Evolutionary conservation across 1,140 invertebrate genomes (phyloP), one percentile per base, ranked within the genome.

Genomic region (Vanessa atalanta): DNA sequence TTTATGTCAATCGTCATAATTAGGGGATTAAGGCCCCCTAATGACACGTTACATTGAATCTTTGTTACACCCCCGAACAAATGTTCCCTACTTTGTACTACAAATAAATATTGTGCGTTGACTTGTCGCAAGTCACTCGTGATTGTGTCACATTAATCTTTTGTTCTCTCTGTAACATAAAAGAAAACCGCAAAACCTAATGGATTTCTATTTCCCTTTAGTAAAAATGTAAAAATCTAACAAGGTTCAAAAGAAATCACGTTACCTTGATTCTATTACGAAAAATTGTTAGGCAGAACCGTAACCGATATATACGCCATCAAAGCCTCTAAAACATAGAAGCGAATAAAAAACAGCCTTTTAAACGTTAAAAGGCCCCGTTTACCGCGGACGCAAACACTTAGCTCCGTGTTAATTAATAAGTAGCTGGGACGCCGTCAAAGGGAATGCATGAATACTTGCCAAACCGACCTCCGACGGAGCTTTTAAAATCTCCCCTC

Each of bases 381-480:
- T 91, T 93, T 93, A 93, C 83, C 85, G 89, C 83, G 90, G 88
- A 91, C 91, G 87, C 91, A 93, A 93, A 93, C 91, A 93, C 89
- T 93, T 93, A 93, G 87, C 86, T 87, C 83, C 83, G 84, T 86
- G 85, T 93, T 91, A 93, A 91, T 91, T 91, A 91, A 83, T 91
- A 91, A 93, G 89, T 90, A 91, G 89, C 89, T 86, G 84, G 83
- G 84, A 83, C 85, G 84, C 78, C 85, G 88, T 93, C 91, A 93
- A 93, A 93, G 91, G 84, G 91, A 93, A 93, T 93, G 89, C 88
- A 88, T 91, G 89, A 93, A 89, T 91, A 92, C 89, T 91, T 90
- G 78, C 83, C 79, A 83, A 89, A 87, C 85, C 88, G 81, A 89
- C 85, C 88, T 91, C 88, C 85, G 80, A 82, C 85, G 85, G 83